Evolutionary conservation across 1,140 invertebrate genomes (phyloP).

Genomic region (Hypsibius dujardini): DNA sequence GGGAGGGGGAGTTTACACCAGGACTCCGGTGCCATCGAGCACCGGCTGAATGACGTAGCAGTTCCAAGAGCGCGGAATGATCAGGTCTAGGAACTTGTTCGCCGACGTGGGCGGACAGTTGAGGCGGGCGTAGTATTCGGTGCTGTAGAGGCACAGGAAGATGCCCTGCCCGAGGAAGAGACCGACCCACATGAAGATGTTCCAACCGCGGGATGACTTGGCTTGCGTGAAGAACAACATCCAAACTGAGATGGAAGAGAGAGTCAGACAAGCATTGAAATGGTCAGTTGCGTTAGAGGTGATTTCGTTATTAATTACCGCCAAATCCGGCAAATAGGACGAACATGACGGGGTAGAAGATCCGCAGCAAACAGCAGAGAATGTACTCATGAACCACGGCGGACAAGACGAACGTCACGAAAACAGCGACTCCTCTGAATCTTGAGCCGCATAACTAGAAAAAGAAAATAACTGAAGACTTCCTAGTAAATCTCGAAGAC

Average conservation of each 20-base stretch:
- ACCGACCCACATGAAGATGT: constrained; percentile 62
- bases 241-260: constrained; percentile 32
- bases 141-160: constrained; percentile 54
- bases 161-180: constrained; percentile 58
- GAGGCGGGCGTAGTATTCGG: constrained; percentile 62
- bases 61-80: constrained; percentile 14
- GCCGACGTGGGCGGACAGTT: constrained; percentile 44
- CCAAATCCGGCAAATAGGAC: constrained; percentile 36
- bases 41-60: constrained; percentile 16
- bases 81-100: neutral
- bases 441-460: constrained; percentile 10
- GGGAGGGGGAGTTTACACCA: no score
- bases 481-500: constrained; percentile 32
- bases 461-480: constrained; percentile 37
- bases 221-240: constrained; percentile 39
- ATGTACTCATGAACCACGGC: constrained; percentile 70
- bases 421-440: constrained; percentile 32
- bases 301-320: constrained; percentile 26
- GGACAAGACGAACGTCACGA: constrained; percentile 41
- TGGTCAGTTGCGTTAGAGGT: neutral
- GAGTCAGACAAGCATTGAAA: no score
- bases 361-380: constrained; percentile 51
- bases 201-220: constrained; percentile 39
- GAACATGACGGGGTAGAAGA: constrained; percentile 70
- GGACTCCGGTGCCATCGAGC: neutral